Evolutionary conservation across 2,888 invertebrate species (phyloP), one percentile per base, ranked within the genome.

Genomic region (Argynnis bischoffii): DNA sequence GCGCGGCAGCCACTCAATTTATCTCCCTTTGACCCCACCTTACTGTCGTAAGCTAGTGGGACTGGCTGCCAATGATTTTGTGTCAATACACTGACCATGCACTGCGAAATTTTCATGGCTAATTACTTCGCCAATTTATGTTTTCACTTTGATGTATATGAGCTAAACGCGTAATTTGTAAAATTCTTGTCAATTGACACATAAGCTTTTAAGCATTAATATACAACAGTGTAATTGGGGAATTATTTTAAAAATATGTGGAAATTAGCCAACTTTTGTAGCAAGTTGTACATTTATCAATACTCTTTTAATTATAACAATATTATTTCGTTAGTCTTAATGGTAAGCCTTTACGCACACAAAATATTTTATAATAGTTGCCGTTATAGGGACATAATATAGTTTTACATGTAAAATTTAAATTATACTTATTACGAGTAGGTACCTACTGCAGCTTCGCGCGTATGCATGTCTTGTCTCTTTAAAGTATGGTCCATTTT

Each of bases 21-120:
- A 91, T 90, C 90, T 88, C 84, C 82, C 84, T 84, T 84, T 87
- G 88, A 85, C 86, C 89, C 88, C 87, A 88, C 87, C 88, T 88
- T 85, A 79, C 89, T 89, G 86, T 88, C 89, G 89, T 87, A 87
- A 87, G 85, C 77, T 74, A 81, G 80, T 83, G 75, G 78, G 76
- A 76, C 72, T 77, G 76, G 83, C 76, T 91, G 92, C 92, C 92
- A 92, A 91, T 90, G 87, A 89, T 87, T 84, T 84, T 87, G 89
- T 88, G 91, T 91, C 92, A 90, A 91, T 90, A 90, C 84, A 76
- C 78, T 79, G 89, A 78, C 89, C 89, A 80, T 87, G 88, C 85
- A 83, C 85, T 79, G 83, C 81, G 79, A 81, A 83, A 87, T 88
- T 86, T 87, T 82, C 75, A 75, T 81, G 81, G 84, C 83, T 82